Conservation (phyloP, 2,797 vertebrate genomes). For the Falco berigora region DNA sequence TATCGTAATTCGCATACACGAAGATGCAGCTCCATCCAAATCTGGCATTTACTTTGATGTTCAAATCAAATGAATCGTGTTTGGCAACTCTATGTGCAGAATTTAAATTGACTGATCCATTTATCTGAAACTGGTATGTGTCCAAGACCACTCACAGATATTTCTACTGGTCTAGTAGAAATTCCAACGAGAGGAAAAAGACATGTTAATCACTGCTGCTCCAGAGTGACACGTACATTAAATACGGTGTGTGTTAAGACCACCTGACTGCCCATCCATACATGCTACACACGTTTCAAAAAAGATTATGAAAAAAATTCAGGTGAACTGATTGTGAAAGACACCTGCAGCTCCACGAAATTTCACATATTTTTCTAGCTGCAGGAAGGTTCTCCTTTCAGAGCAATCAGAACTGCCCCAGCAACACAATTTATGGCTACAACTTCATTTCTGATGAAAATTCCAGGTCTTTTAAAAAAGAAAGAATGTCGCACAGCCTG, state of each 20-base stretch:
- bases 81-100: conserved; percentile 49
- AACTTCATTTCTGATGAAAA: not conserved
- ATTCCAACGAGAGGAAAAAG: not conserved
- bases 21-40: conserved; percentile 32
- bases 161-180: conserved; percentile 3
- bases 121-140: conserved; percentile 32
- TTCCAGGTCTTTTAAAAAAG: not conserved
- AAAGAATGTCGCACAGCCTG: not conserved
- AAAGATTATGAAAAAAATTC: not conserved
- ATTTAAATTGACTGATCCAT: conserved; percentile 44
- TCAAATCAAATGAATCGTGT: conserved; percentile 46
- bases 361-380: not conserved
- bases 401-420: not conserved
- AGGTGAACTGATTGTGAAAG: not conserved
- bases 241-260: not conserved
- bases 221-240: not conserved
- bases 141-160: conserved; percentile 36
- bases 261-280: not conserved
- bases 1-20: conserved; percentile 1
- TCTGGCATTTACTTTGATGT: conserved; percentile 45
- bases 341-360: not conserved
- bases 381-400: not conserved
- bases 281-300: not conserved
- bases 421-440: not conserved
- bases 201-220: not conserved